Evolutionary conservation across 1,140 invertebrate genomes (phyloP), one percentile per base, ranked within the genome.

Genomic region (Microplitis mediator): DNA sequence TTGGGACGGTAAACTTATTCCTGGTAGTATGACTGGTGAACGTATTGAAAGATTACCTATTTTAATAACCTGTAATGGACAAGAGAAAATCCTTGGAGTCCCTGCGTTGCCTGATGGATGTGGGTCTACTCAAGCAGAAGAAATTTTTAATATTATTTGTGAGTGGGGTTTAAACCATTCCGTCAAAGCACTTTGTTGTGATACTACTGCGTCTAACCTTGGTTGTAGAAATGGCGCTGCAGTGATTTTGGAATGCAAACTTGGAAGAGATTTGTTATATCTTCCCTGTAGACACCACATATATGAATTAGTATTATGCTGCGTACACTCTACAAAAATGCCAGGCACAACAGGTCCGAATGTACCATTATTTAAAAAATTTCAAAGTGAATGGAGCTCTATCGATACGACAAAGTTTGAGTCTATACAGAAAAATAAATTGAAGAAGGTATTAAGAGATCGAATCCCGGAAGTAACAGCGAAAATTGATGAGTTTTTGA

Each of bases 301-400:
- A 63, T 74, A 75, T 36, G 78, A 83, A 73, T 72, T 80, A 35
- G 34, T 78, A 34, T 74, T 81, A 61, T 63, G 4, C 73, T 50
- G 68, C 45, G 73, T 77, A 14, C 76, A 77, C 68, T 31, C 54
- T 51, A 9, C 13, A 65, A 72, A 75, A 68, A 64, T 81, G 31
- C 76, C 74, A 35, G 64, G 58, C n/a, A 79, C 80, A 11, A 74
- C 70, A 63, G 79, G 78, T 23, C 78, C 79, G 64, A 76, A 80
- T 64, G 78, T 82, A 56, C 54, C 54, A 64, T 58, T 82, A 23
- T 82, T 84, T 64, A 81, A 82, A 77, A 76, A 72, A 9, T 82
- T 82, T 78, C 74, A 77, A 61, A 72, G 75, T 31, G 3, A 8
- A n/a, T 82, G 79, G 78, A 56, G 58, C 34, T 62, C 14, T 14